phyloP scores from a whole-genome alignment of 2,888 invertebrate species.

The Idaea straminata region DNA sequence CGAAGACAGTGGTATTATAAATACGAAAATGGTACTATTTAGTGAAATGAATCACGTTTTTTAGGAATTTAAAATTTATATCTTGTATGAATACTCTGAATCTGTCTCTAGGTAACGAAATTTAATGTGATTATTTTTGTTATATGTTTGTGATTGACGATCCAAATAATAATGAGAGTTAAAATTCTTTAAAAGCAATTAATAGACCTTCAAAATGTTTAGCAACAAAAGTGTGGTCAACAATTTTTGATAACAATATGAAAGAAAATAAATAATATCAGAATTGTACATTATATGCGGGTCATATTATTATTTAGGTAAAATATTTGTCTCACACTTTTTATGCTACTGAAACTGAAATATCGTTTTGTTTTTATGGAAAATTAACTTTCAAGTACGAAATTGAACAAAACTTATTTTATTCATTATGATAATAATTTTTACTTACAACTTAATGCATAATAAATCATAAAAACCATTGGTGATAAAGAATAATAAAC shows the following conservation, averaged over 20 bases:
- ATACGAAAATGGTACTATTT: conserved; percentile 64
- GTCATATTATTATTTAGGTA: not conserved
- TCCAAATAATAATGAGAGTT: conserved; percentile 32
- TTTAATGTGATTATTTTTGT: conserved; percentile 63
- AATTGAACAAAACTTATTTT: conserved; percentile 28
- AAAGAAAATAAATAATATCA: not conserved
- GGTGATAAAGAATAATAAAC: not conserved
- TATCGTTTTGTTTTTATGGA: conserved; percentile 11
- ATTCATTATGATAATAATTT: not conserved
- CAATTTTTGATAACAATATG: conserved; percentile 6
- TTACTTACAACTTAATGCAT: not conserved
- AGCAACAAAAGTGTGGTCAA: conserved; percentile 24
- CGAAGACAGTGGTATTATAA: conserved; percentile 70
- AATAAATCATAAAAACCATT: not conserved
- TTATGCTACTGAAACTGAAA: conserved; percentile 12
- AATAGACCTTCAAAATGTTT: conserved; percentile 15
- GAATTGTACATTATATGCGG: not conserved
- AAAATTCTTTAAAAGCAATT: conserved; percentile 35
- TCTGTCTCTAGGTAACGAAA: conserved; percentile 65
- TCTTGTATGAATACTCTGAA: conserved; percentile 71
- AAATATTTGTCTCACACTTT: conserved; percentile 12
- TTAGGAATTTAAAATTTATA: conserved; percentile 64
- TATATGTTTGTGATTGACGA: conserved; percentile 30
- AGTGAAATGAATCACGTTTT: conserved; percentile 68
- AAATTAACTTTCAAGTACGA: conserved; percentile 7